A percentile compares a stretch with the other conserved stretches of the same genome.
Evolutionary conservation across 2,888 invertebrate genomes (phyloP).

Genomic region (Leptogaster cylindrica): DNA sequence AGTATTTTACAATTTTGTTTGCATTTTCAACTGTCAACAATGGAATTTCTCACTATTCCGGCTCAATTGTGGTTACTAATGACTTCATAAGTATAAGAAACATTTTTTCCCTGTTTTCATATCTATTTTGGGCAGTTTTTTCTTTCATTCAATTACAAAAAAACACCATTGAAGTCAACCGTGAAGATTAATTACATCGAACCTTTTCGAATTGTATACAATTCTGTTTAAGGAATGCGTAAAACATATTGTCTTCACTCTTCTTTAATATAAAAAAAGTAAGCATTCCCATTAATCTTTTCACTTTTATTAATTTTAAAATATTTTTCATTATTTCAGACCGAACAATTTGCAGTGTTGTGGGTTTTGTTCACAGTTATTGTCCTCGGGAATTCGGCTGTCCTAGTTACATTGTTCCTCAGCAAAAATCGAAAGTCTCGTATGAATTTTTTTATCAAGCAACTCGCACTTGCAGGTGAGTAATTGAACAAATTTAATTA

Average conservation of each 20-base stretch:
- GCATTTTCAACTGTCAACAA: too few relatives aligned
- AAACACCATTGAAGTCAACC: background rate
- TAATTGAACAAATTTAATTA: constrained; percentile 34
- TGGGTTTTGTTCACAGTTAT: constrained; percentile 86
- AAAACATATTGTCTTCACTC: too few relatives aligned
- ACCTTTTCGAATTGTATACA: too few relatives aligned
- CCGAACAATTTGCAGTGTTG: constrained; percentile 84
- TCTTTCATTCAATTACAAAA: too few relatives aligned
- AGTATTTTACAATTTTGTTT: too few relatives aligned
- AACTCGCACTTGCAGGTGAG: constrained; percentile 89
- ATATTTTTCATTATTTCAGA: constrained; percentile 67
- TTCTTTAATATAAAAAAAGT: too few relatives aligned
- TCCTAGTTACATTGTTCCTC: constrained; percentile 81
- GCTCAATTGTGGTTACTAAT: too few relatives aligned
- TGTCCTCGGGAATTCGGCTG: constrained; percentile 84
- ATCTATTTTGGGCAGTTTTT: too few relatives aligned
- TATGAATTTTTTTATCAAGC: constrained; percentile 96
- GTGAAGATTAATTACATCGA: background rate
- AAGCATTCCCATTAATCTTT: background rate
- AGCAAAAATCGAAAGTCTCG: constrained; percentile 86
- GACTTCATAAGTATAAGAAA: too few relatives aligned
- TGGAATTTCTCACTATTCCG: too few relatives aligned
- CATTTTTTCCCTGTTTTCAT: too few relatives aligned
- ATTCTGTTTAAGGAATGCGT: background rate
- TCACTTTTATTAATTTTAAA: constrained; percentile 1